Conservation (phyloP, 2,797 vertebrate species). For the Lepus oiostolus region DNA sequence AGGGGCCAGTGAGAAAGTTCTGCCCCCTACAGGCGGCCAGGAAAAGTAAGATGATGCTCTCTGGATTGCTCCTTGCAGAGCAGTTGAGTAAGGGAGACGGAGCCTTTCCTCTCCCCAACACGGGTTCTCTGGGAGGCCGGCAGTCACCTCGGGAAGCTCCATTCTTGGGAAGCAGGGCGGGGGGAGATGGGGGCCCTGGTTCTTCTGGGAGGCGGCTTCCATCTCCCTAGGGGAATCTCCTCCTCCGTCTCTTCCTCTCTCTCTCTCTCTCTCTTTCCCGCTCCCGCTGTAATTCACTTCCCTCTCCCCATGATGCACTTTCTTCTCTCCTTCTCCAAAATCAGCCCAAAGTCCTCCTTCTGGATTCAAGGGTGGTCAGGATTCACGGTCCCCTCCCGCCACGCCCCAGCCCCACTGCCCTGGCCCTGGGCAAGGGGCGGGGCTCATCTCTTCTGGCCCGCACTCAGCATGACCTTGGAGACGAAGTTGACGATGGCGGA, state of each 20-base stretch:
- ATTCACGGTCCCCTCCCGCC: constrained; percentile 78
- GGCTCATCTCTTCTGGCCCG: constrained; percentile 95
- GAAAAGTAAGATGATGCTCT: neutral
- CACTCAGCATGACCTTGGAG: constrained; percentile 95
- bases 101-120: neutral
- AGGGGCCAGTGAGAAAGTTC: neutral
- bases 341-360: constrained; percentile 93
- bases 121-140: constrained; percentile 21
- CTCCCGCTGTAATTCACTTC: constrained; percentile 88
- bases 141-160: neutral
- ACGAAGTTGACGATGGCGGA: constrained; percentile 98
- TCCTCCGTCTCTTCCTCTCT: constrained; percentile 75
- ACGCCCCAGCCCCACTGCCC: constrained; percentile 60
- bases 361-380: constrained; percentile 89
- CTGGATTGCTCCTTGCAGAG: constrained; percentile 52
- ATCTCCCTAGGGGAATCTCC: constrained; percentile 74
- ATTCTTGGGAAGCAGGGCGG: neutral
- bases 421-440: constrained; percentile 84
- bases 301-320: constrained; percentile 93
- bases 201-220: constrained; percentile 77
- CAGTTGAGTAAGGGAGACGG: constrained; percentile 28
- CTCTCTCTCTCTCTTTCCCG: constrained; percentile 65
- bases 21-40: neutral
- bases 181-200: constrained; percentile 65
- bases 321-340: constrained; percentile 91